These are phyloP conservation scores for Hormiphora californensis DNA, from an alignment of 37 sponge, comb jelly and placozoan genomes.

Conservation along the genomic window DNA sequence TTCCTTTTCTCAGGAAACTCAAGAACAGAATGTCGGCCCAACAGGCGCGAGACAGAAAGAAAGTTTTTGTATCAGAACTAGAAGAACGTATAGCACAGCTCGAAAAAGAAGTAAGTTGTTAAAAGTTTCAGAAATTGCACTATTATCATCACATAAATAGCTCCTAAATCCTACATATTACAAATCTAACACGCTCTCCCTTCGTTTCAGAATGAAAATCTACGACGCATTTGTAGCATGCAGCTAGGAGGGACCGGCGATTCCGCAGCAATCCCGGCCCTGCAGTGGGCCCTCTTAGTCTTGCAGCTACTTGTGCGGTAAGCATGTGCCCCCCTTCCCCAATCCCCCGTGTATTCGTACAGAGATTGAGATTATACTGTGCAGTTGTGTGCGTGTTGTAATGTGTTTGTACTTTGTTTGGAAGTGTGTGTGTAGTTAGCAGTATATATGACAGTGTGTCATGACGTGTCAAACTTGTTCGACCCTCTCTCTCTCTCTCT, in stretches of 20 bases:
- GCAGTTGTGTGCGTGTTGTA: too few species aligned
- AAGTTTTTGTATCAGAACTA: conserved; percentile 42
- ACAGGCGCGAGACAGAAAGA: conserved; percentile 55
- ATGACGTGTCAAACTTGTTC: too few species aligned
- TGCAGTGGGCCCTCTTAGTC: conserved; percentile 56
- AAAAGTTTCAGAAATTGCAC: too few species aligned
- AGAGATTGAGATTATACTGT: too few species aligned
- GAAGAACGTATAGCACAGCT: conserved; percentile 44
- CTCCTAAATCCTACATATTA: background rate
- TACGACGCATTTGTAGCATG: conserved; percentile 50
- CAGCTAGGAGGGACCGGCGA: conserved; percentile 55
- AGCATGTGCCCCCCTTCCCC: too few species aligned
- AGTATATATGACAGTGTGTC: too few species aligned
- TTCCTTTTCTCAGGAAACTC: conserved; percentile 16
- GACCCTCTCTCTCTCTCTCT: too few species aligned
- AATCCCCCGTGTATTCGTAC: too few species aligned
- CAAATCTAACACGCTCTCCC: background rate
- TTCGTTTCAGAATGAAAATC: background rate
- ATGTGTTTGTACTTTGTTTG: too few species aligned
- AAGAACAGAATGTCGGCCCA: conserved; percentile 54
- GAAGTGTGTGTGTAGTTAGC: too few species aligned
- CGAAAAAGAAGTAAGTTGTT: conserved; percentile 17
- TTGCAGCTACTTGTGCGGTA: conserved; percentile 55
- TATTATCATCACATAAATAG: background rate
- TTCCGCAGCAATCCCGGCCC: conserved; percentile 55